Evolutionary conservation across 2,113 vertebrate species (phyloP), one percentile per base, ranked within the genome.

Genomic region (Myrmophylax atrothorax): DNA sequence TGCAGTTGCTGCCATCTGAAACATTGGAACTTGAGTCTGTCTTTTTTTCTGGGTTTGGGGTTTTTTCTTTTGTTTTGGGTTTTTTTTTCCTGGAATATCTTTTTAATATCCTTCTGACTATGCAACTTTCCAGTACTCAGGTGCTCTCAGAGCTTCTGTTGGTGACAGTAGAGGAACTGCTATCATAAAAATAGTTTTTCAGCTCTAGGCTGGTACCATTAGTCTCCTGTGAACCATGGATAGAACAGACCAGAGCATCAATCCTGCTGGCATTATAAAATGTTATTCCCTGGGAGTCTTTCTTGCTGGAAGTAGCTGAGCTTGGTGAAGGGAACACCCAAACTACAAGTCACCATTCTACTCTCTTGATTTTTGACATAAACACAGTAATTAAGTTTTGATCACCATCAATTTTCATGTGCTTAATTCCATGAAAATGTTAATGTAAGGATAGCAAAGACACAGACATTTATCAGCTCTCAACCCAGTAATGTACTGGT

Each of bases 331-430:
- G 50, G 38, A 68, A 37, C 33, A 64, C 60, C 38, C 72, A 49
- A 50, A 90, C 38, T 66, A 37, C 25, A 90, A 91, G 85, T 88
- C 63, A 59, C 80, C 0, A 0, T 93, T 96, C 60, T 93, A 82
- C 47, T 93, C 64, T 90, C 85, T 55, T 68, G 79, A 49, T 84
- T 95, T 92, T 95, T 90, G 79, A 60, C 52, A 68, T 72, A 93
- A 92, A 80, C 64, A 60, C 68, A 75, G 33, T 80, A 81, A 95
- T 95, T 94, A 95, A 74, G 76, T 90, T 93, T 25, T 75, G 72
- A 50, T 91, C 79, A 46, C 79, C 69, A 66, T 78, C 67, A 49
- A 29, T 93, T 94, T 95, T 94, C 47, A 12, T 40, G 49, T 74
- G 68, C n/a, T n/a, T 6, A 31, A 13, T 84, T 72, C 46, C 38